A percentile compares a stretch with the other conserved stretches of the same genome.
phyloP scores from a whole-genome alignment of 1,140 invertebrate species.

The Portunus trituberculatus region DNA sequence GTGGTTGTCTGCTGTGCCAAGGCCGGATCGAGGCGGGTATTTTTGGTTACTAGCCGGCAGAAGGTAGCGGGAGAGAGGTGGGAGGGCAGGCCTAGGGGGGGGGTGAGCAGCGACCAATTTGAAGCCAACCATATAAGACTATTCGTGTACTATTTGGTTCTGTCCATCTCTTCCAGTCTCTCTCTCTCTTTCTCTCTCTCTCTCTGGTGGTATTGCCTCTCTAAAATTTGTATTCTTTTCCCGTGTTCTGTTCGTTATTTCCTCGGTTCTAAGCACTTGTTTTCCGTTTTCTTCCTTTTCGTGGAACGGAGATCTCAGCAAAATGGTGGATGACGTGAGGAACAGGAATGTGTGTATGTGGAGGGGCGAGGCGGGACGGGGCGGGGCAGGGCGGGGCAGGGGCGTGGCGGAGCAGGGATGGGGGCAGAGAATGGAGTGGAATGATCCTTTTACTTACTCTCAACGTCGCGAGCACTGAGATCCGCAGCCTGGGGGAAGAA shows the following conservation, averaged over 20 bases:
- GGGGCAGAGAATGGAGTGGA: neutral
- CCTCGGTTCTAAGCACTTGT: neutral
- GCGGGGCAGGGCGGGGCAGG: neutral
- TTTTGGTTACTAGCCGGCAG: neutral
- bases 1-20: conserved; percentile 18
- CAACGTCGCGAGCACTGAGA: conserved; percentile 75
- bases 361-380: neutral
- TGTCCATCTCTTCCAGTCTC: neutral
- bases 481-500: conserved; percentile 68
- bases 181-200: neutral
- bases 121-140: neutral
- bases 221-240: neutral
- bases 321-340: neutral
- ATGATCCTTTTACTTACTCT: conserved; percentile 66
- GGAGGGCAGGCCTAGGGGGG: neutral
- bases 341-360: neutral
- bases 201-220: neutral
- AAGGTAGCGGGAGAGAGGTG: neutral
- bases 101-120: neutral
- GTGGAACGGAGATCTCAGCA: neutral
- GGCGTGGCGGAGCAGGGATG: too few species aligned
- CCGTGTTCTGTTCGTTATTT: neutral
- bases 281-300: neutral
- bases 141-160: neutral
- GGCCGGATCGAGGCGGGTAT: neutral